Evolutionary conservation across 2,888 invertebrate genomes (phyloP).

Genomic region (Elysia crispata): DNA sequence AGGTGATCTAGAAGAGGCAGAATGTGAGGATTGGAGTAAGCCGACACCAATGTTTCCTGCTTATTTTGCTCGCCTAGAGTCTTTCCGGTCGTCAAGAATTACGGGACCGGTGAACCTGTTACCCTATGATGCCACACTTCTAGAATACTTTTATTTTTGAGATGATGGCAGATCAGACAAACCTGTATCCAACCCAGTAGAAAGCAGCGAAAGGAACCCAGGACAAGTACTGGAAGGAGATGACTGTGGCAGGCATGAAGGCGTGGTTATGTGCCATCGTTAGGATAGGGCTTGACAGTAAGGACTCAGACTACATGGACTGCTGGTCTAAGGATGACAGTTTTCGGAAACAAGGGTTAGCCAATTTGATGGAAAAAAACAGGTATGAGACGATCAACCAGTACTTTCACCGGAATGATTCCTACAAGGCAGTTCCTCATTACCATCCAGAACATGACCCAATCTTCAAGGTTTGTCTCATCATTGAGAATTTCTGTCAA

Average conservation of each 20-base stretch:
- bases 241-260: constrained; percentile 14
- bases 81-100: too few relatives aligned
- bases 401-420: constrained; percentile 23
- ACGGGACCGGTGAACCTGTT: not conserved
- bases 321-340: constrained; percentile 4
- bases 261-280: not conserved
- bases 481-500: not conserved
- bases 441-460: not conserved
- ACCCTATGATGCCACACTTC: not conserved
- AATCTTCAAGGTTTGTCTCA: constrained; percentile 13
- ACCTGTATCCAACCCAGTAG: constrained; percentile 7
- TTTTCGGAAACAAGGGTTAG: not conserved
- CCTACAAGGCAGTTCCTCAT: not conserved
- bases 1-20: not conserved
- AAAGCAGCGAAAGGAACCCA: not conserved
- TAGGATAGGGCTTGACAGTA: not conserved
- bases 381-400: constrained; percentile 22
- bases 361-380: not conserved
- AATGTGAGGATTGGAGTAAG: too few relatives aligned
- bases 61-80: too few relatives aligned
- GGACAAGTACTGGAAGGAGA: constrained; percentile 12
- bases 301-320: not conserved
- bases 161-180: not conserved
- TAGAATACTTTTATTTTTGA: constrained; percentile 7
- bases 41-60: too few relatives aligned